These are phyloP conservation scores for Drosophila sproati DNA, from an alignment of 1,140 invertebrate species.

Conservation along the genomic window DNA sequence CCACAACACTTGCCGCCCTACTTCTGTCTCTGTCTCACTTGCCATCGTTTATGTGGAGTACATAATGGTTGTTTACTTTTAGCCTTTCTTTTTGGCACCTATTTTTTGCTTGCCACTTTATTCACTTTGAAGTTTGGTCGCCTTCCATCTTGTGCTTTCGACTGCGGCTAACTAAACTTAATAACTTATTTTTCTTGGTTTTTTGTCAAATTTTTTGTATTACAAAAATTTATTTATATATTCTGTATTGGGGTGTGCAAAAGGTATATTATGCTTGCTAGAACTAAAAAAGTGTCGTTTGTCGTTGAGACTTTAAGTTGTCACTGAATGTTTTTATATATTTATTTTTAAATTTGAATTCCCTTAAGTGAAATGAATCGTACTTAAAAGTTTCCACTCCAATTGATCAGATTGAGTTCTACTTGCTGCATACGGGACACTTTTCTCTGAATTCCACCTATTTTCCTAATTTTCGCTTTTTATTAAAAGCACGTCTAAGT, in stretches of 20 bases:
- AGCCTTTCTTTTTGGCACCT: conserved; percentile 46
- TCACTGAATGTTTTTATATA: not conserved
- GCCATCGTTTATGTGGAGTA: conserved; percentile 71
- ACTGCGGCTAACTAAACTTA: conserved; percentile 47
- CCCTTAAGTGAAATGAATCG: too few relatives aligned
- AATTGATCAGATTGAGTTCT: too few relatives aligned
- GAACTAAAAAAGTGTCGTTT: not conserved
- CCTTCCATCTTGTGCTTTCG: conserved; percentile 46
- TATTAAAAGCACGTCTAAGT: too few relatives aligned
- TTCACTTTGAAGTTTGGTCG: conserved; percentile 73
- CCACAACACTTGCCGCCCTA: conserved; percentile 2
- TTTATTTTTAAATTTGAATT: not conserved
- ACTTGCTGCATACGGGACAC: too few relatives aligned
- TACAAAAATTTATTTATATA: conserved; percentile 1
- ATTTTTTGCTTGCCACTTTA: conserved; percentile 48
- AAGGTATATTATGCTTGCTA: conserved; percentile 3
- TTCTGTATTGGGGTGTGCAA: not conserved
- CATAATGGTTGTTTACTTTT: conserved; percentile 83
- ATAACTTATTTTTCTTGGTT: conserved; percentile 34
- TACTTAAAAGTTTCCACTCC: too few relatives aligned
- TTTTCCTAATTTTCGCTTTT: too few relatives aligned
- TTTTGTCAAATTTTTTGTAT: conserved; percentile 57
- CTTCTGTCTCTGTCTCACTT: not conserved
- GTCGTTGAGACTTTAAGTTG: not conserved
- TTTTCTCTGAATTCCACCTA: too few relatives aligned